Evolutionary conservation across 2,113 vertebrate genomes (phyloP).

Genomic region (Lagenorhynchus albirostris): DNA sequence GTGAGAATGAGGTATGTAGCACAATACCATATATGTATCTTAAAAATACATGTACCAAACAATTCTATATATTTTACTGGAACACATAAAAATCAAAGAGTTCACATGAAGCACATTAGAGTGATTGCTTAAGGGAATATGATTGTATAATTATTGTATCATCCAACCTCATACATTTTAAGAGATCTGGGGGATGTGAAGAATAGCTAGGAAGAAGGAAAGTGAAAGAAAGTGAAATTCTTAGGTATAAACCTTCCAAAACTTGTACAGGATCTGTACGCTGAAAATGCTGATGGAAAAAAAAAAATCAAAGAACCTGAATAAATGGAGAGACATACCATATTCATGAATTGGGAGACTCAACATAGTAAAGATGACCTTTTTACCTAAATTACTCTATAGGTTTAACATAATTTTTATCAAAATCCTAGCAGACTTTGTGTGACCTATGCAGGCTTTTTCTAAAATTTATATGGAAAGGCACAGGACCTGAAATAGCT

Average conservation of each 20-base stretch:
- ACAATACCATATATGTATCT: background rate
- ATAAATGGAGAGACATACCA: background rate
- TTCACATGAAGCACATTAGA: background rate
- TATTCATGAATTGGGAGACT: background rate
- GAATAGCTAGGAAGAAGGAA: background rate
- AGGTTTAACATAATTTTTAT: background rate
- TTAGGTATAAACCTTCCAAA: background rate
- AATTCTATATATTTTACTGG: background rate
- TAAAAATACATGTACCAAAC: background rate
- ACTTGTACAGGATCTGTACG: background rate
- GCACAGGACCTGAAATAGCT: background rate
- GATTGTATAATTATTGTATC: background rate
- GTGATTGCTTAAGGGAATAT: background rate
- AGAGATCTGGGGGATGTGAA: background rate
- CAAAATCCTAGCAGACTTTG: background rate
- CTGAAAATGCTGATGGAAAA: background rate
- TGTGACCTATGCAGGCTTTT: background rate
- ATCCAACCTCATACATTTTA: background rate
- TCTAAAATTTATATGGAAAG: background rate
- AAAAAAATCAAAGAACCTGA: background rate
- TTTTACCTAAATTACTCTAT: background rate
- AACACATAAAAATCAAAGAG: background rate
- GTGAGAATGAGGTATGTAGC: background rate
- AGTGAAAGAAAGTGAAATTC: background rate
- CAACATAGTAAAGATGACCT: background rate